phyloP scores from a whole-genome alignment of 2,113 vertebrate genomes.

The Prunella himalayana region DNA sequence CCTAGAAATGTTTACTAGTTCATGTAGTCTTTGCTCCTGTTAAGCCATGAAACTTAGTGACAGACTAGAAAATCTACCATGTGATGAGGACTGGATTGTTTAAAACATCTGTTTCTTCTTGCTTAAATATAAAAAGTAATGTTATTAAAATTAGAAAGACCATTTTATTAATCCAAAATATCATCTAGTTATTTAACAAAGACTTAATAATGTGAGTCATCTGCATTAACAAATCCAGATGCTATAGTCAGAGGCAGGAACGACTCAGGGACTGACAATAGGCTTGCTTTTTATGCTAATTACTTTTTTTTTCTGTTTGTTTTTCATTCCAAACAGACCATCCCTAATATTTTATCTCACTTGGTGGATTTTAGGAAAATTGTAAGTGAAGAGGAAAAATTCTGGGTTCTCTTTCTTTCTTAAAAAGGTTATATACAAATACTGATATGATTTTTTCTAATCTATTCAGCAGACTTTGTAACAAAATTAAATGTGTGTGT shows the following conservation, averaged over 20 bases:
- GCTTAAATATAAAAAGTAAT: conserved; percentile 2
- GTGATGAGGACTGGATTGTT: background rate
- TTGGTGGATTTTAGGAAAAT: background rate
- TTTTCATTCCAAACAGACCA: conserved; percentile 14
- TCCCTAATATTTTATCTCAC: conserved; percentile 6
- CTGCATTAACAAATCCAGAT: conserved; percentile 40
- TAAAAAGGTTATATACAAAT: background rate
- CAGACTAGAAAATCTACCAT: background rate
- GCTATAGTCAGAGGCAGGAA: conserved; percentile 16
- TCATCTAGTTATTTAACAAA: conserved; percentile 42
- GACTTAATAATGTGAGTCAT: conserved; percentile 16
- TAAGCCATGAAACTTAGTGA: background rate
- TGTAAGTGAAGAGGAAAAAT: background rate
- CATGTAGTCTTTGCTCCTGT: background rate
- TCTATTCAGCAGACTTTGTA: background rate
- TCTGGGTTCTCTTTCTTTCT: background rate
- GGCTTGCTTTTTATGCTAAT: background rate
- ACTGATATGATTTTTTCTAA: background rate
- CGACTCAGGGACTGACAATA: background rate
- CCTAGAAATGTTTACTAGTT: background rate
- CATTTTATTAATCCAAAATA: conserved; percentile 48
- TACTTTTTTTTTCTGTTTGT: conserved; percentile 10
- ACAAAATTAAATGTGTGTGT: background rate
- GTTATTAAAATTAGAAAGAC: conserved; percentile 26
- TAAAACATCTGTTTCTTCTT: conserved; percentile 7